Base-by-base conservation (phyloP, 1,140 invertebrate species). In the Polyergus mexicanus region DNA sequence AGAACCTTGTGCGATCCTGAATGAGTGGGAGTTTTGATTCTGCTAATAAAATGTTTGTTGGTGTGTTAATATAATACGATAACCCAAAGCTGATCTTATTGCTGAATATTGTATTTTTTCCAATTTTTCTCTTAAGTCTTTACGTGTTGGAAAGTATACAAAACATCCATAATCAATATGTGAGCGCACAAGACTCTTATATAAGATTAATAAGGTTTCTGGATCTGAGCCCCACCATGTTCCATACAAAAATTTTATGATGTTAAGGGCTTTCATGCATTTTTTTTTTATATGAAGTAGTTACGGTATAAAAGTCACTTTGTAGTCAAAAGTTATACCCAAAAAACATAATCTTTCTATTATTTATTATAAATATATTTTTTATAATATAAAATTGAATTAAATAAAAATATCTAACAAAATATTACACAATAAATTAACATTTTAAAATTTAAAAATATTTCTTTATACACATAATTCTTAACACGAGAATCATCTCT, bases 81-180 rank as follows among this genome's bases (percentile, higher is more conserved):
- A 76, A 2, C 58, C 60, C 25, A 76, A 16, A 35, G 60, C n/a
- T 10, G 22, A 44, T 3, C 38, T 19, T 1, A 65, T 22, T 22
- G 74, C 22, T 38, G 22, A 10, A 41, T 16, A 62, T 19, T 77
- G 74, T 13, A 77, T 65, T 77, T 25, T 77, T 47, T 77, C 60
- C 10, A 28, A 65, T 32, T 77, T 11, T 28, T 28, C n/a, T 3
- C 25, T 22, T 25, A 28, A 22, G 7, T 25, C 11, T 11, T 25
- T 22, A 11, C 41, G 2, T 25, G 19, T 44, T 38, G 25, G n/a
- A 8, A 77, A 63, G 22, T 77, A 77, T 6, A 65, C 47, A n/a
- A 77, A 77, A 47, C 75, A 25, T 16, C 44, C 44, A 28, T 77
- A 77, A 5, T 65, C 75, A 28, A 63, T 41, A 28, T 10, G 22